A percentile compares a stretch with the other conserved stretches of the same genome.
Conservation (phyloP, 1,140 invertebrate genomes). For the Drosophila carrolli region DNA sequence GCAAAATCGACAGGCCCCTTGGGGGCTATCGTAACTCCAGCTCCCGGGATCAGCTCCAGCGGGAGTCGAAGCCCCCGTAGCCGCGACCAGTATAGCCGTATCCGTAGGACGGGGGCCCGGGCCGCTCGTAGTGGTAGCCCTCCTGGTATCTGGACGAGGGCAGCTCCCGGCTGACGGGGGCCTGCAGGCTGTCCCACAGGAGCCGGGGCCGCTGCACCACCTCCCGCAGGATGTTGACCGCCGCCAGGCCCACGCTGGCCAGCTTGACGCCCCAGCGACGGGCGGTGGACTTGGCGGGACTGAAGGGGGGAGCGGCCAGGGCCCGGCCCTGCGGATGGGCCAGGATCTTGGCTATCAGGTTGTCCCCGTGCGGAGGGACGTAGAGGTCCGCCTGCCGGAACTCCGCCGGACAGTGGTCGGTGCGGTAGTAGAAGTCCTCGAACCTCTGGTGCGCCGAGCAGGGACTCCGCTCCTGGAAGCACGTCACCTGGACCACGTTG, state of each 20-base stretch:
- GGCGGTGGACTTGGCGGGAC: constrained; percentile 54
- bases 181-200: constrained; percentile 69
- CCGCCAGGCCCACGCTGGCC: constrained; percentile 79
- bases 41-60: constrained; percentile 45
- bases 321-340: constrained; percentile 66
- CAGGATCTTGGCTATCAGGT: constrained; percentile 76
- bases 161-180: constrained; percentile 65
- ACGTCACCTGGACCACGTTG: constrained; percentile 89
- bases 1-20: constrained; percentile 4
- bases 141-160: constrained; percentile 30
- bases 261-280: constrained; percentile 75
- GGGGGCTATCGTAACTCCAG: constrained; percentile 9
- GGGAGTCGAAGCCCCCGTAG: constrained; percentile 28
- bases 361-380: constrained; percentile 75
- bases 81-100: constrained; percentile 38
- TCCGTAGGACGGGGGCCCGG: constrained; percentile 29
- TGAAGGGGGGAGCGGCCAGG: constrained; percentile 29
- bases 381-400: constrained; percentile 78
- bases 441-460: constrained; percentile 88
- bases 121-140: constrained; percentile 60
- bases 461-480: constrained; percentile 88
- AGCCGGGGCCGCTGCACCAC: constrained; percentile 71
- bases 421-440: constrained; percentile 71
- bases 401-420: constrained; percentile 68
- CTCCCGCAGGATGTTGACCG: constrained; percentile 78